A percentile compares a stretch with the other conserved stretches of the same genome.
Conservation (phyloP, 2,888 invertebrate genomes). For the Synergus umbraculus region DNA sequence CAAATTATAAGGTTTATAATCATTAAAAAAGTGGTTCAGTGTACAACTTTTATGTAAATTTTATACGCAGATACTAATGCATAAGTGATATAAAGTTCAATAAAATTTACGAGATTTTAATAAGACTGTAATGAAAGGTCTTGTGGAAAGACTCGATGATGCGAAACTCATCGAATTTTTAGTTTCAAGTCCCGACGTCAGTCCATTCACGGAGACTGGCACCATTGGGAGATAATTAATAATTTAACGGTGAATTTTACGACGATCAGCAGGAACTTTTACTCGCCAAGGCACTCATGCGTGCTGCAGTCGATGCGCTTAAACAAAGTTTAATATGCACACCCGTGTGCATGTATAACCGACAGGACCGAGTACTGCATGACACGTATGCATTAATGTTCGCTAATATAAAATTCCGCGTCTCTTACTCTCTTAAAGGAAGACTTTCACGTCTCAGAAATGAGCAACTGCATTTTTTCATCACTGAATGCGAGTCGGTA, state of each 20-base stretch:
- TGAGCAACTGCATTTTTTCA: not conserved
- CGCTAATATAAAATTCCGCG: constrained; percentile 24
- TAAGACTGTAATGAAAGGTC: constrained; percentile 15
- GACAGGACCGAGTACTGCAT: constrained; percentile 19
- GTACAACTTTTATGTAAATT: constrained; percentile 6
- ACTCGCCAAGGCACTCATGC: constrained; percentile 33
- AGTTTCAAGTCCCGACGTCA: constrained; percentile 27
- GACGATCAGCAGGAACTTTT: constrained; percentile 37
- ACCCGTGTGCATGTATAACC: constrained; percentile 27
- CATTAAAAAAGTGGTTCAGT: not conserved
- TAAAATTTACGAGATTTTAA: constrained; percentile 32
- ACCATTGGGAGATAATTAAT: constrained; percentile 34
- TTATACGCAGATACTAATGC: not conserved
- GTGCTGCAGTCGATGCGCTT: constrained; percentile 24
- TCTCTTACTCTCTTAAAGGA: constrained; percentile 23
- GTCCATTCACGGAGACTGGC: constrained; percentile 18
- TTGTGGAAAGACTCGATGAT: constrained; percentile 9
- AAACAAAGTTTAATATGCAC: constrained; percentile 31
- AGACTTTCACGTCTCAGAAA: constrained; percentile 23
- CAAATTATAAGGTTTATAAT: constrained; percentile 9
- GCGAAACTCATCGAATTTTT: constrained; percentile 29
- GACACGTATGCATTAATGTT: constrained; percentile 34
- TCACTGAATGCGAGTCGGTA: not conserved
- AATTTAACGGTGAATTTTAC: constrained; percentile 39
- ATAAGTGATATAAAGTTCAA: not conserved